phyloP scores from a whole-genome alignment of 2,113 vertebrate genomes.

The Pseudorectes ferrugineus region DNA sequence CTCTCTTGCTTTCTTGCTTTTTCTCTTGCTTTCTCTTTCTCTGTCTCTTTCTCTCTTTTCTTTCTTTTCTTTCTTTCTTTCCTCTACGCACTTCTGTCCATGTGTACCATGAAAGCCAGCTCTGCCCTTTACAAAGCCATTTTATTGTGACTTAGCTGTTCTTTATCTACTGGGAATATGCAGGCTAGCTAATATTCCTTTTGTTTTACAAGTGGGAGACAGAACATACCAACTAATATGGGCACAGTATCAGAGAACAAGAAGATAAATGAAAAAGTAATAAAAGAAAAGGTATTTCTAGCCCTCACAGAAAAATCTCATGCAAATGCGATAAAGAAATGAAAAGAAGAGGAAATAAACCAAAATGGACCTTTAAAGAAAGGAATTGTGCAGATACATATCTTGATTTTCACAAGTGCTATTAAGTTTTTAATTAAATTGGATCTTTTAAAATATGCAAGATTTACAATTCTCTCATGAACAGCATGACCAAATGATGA shows the following conservation, averaged over 20 bases:
- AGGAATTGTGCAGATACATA: not conserved
- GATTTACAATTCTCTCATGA: not conserved
- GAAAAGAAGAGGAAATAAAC: not conserved
- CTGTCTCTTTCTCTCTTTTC: fast-evolving
- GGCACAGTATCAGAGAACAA: not conserved
- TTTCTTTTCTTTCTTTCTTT: not conserved
- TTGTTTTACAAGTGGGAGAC: not conserved
- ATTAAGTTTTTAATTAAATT: slow-evolving; percentile 15
- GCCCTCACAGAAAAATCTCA: not conserved
- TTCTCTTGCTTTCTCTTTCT: too few relatives aligned
- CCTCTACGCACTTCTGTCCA: not conserved
- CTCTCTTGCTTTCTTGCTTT: not conserved
- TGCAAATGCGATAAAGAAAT: not conserved
- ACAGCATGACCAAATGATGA: not conserved
- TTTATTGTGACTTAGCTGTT: not conserved
- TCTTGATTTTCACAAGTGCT: slow-evolving; percentile 22
- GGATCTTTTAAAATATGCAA: not conserved
- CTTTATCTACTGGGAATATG: not conserved
- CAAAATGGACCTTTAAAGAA: not conserved
- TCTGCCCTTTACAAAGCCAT: not conserved
- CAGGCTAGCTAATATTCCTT: not conserved
- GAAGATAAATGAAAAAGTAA: not conserved
- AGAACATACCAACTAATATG: not conserved
- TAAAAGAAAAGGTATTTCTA: not conserved
- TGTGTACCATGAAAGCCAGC: not conserved